phyloP scores from a whole-genome alignment of 2,888 invertebrate genomes.

The Anaspis maculata region DNA sequence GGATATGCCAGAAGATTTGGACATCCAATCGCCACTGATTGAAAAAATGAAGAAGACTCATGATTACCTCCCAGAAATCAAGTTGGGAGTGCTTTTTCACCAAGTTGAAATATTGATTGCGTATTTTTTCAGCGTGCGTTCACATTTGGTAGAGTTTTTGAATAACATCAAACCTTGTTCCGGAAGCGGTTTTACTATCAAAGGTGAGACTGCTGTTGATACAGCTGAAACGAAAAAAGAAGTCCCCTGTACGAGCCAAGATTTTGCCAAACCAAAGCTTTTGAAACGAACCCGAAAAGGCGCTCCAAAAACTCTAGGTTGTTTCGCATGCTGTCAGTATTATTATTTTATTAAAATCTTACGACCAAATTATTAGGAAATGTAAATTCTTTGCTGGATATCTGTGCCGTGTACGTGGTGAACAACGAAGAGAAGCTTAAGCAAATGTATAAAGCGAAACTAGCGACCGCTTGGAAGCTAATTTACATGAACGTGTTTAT shows the following conservation, averaged over 20 bases:
- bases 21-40: slow-evolving; percentile 21
- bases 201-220: background rate
- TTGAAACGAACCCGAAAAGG: too few species aligned
- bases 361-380: background rate
- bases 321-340: too few species aligned
- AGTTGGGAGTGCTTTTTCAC: slow-evolving; percentile 15
- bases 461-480: slow-evolving; percentile 31
- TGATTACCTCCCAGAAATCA: slow-evolving; percentile 21
- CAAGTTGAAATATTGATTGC: slow-evolving; percentile 1
- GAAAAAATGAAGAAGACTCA: slow-evolving; percentile 28
- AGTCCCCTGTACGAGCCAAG: too few species aligned
- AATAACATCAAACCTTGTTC: slow-evolving; percentile 6
- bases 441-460: slow-evolving; percentile 27
- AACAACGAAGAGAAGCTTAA: slow-evolving; percentile 27
- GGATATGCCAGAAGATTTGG: slow-evolving; percentile 31
- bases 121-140: slow-evolving; percentile 17
- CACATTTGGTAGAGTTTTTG: slow-evolving; percentile 22
- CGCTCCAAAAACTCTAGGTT: too few species aligned
- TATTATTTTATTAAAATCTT: too few species aligned
- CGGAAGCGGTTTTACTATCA: background rate
- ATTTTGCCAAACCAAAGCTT: too few species aligned
- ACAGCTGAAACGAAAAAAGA: background rate
- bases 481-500: slow-evolving; percentile 27
- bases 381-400: slow-evolving; percentile 25
- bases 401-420: slow-evolving; percentile 31